Conservation (phyloP, 2,113 vertebrate genomes). For the Gyps fulvus region DNA sequence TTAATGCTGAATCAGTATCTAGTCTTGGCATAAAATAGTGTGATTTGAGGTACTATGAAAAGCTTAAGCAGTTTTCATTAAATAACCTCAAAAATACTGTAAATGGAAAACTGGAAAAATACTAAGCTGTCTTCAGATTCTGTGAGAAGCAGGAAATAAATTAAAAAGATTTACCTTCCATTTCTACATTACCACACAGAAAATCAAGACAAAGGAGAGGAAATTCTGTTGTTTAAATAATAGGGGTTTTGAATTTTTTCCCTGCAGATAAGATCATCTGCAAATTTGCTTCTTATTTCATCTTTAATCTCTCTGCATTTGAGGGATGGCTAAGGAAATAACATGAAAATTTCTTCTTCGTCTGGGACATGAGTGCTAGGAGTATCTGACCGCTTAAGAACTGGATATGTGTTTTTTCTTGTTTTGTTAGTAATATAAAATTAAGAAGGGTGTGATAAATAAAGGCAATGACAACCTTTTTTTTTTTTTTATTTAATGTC, state of each 20-base stretch:
- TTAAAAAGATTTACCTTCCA: background rate
- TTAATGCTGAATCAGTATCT: background rate
- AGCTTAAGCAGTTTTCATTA: background rate
- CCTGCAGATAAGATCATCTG: background rate
- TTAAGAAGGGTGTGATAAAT: background rate
- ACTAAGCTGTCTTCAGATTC: background rate
- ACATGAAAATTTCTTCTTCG: background rate
- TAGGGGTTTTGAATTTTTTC: background rate
- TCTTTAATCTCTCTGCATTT: background rate
- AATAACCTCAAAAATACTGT: background rate
- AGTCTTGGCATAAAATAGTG: background rate
- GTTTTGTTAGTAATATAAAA: background rate
- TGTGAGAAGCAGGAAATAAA: background rate
- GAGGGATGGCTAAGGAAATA: background rate
- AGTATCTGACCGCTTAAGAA: background rate
- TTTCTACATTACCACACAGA: background rate
- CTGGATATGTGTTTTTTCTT: background rate
- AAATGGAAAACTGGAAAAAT: background rate
- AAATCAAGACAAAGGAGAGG: background rate
- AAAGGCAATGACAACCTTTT: background rate
- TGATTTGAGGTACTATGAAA: background rate
- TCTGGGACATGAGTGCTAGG: background rate
- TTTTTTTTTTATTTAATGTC: background rate
- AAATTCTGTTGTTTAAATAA: background rate
- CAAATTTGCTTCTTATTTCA: background rate